Base-by-base conservation (phyloP, 1,140 invertebrate genomes). In the Eupristina koningsbergeri region DNA sequence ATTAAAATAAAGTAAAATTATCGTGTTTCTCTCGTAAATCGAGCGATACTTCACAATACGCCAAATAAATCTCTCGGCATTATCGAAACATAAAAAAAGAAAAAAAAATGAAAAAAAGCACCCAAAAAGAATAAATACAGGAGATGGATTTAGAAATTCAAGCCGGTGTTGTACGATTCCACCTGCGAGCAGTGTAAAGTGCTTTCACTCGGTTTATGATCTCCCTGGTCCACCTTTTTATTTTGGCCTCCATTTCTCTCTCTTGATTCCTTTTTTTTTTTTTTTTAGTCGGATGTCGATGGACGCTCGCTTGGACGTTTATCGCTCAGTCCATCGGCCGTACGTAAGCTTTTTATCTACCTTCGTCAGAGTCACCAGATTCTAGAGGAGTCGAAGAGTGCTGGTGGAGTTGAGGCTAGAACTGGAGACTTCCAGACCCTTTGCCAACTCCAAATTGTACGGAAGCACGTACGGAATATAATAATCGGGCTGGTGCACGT, bases 291-390 rank as follows among this genome's bases (percentile, higher is more conserved):
- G 29, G 39, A 22, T 0, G 15, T 71, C 36, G 67, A 41, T 41
- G 36, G 67, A 36, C 67, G 26, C 67, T 6, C 36, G 67, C 8
- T 63, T 47, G 39, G 31, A 31, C 47, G 64, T 64, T 84, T 81
- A 78, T 81, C 79, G 84, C n/a, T n/a, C 50, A 41, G 9, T 2
- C 58, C 73, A 81, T 85, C 74, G 63, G 58, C 29, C 79, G 73
- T 76, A 69, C 29, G 63, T 81, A 81, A 81, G 84, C 79, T 85
- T 85, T 85, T 85, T 78, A 85, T 81, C 79, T 78, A 47, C 26
- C 22, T 11, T 63, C 78, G 58, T 69, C 67, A 64, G 17, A 58
- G 36, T 47, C 13, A 0, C 36, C n/a, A 36, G 53, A 5, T 34
- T n/a, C n/a, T n/a, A n/a, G n/a, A n/a, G n/a, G n/a, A n/a, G n/a